These are phyloP conservation scores for Epinotia ramella DNA, from an alignment of 2,888 invertebrate species.

Conservation along the genomic window DNA sequence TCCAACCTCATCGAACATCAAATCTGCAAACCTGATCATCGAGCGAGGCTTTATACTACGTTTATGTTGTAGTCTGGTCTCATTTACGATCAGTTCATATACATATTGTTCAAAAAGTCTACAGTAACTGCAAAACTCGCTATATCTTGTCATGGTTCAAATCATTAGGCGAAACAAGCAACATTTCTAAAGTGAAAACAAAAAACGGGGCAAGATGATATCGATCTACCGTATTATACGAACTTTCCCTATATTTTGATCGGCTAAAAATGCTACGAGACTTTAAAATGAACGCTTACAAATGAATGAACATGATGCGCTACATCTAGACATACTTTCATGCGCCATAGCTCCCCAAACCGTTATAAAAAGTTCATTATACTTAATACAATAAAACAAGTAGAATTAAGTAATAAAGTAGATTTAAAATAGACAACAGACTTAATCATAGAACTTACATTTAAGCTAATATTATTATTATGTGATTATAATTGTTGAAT, in stretches of 20 bases:
- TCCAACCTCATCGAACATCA: neutral
- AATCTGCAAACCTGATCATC: too few species aligned
- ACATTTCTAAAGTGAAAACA: too few species aligned
- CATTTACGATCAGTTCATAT: too few species aligned
- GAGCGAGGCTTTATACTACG: neutral
- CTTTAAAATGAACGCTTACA: neutral
- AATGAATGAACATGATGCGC: neutral
- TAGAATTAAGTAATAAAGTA: slow-evolving; percentile 37
- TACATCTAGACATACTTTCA: neutral
- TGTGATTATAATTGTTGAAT: slow-evolving; percentile 58
- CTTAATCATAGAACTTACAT: slow-evolving; percentile 47
- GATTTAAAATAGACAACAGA: slow-evolving; percentile 48
- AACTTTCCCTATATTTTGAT: neutral
- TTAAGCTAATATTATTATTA: slow-evolving; percentile 51
- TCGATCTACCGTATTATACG: too few species aligned
- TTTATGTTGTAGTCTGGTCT: too few species aligned
- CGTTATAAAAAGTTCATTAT: slow-evolving; percentile 35
- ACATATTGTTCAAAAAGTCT: too few species aligned
- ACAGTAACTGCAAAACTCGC: too few species aligned
- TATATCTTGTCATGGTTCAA: too few species aligned
- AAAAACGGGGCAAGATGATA: too few species aligned
- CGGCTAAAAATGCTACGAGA: neutral
- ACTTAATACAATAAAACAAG: slow-evolving; percentile 29
- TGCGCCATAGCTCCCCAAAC: slow-evolving; percentile 30
- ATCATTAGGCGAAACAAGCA: too few species aligned